These are phyloP conservation scores for Lottia gigantea DNA, from an alignment of 2,888 invertebrate genomes.

Conservation along the genomic window DNA sequence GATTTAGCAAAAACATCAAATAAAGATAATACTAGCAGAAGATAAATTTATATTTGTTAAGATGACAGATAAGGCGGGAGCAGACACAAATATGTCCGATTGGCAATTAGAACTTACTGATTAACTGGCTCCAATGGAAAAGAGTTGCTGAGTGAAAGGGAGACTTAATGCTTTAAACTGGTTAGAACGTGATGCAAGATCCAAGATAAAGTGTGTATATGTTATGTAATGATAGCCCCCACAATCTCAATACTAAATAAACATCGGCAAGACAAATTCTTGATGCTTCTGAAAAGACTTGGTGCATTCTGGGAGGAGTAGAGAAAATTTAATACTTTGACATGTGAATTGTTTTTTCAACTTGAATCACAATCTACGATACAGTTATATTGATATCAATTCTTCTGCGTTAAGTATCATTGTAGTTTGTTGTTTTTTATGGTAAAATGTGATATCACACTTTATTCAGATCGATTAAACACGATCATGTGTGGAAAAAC, in stretches of 20 bases:
- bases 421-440: slow-evolving; percentile 5
- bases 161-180: background rate
- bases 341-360: slow-evolving; percentile 7
- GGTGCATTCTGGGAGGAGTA: slow-evolving; percentile 10
- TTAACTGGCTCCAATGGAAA: slow-evolving; percentile 4
- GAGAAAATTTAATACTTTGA: slow-evolving; percentile 9
- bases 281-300: background rate
- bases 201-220: background rate
- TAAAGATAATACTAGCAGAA: background rate
- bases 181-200: background rate
- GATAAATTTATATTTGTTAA: slow-evolving; percentile 5
- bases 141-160: slow-evolving; percentile 9
- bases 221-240: slow-evolving; percentile 9
- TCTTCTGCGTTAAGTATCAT: background rate
- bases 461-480: too few species aligned
- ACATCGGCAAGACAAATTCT: background rate
- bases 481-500: too few species aligned
- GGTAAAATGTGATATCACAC: too few species aligned
- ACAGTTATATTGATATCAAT: too few species aligned
- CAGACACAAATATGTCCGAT: background rate
- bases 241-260: slow-evolving; percentile 5
- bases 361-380: background rate
- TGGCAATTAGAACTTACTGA: slow-evolving; percentile 4
- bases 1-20: slow-evolving; percentile 7
- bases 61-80: background rate